phyloP scores from a whole-genome alignment of 2,888 invertebrate species.

The Apotomis betuletana region DNA sequence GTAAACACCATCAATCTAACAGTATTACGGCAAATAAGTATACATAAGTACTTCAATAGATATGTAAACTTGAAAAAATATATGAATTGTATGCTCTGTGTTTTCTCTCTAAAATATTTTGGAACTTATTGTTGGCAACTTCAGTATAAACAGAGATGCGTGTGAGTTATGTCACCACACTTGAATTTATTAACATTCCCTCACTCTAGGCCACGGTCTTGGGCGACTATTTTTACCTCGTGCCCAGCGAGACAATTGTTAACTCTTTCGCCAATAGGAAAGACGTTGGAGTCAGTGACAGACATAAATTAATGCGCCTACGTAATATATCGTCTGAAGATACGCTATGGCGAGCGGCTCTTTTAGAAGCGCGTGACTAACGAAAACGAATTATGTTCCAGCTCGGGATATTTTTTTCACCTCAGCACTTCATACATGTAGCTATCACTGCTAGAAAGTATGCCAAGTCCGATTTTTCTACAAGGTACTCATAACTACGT shows the following conservation, averaged over 20 bases:
- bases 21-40: too few species aligned
- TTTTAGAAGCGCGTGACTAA: slow-evolving; percentile 37
- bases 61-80: not conserved
- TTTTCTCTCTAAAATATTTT: slow-evolving; percentile 1
- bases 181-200: slow-evolving; percentile 59
- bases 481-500: too few species aligned
- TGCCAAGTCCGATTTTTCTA: too few species aligned
- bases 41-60: too few species aligned
- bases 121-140: slow-evolving; percentile 14
- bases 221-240: slow-evolving; percentile 64
- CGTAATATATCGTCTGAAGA: slow-evolving; percentile 56
- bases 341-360: slow-evolving; percentile 32
- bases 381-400: slow-evolving; percentile 31
- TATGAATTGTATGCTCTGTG: not conserved
- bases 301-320: slow-evolving; percentile 61
- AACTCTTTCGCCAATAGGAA: slow-evolving; percentile 72
- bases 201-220: slow-evolving; percentile 61
- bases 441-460: too few species aligned
- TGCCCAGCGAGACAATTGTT: slow-evolving; percentile 65
- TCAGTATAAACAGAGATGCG: slow-evolving; percentile 48
- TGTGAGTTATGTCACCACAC: slow-evolving; percentile 56
- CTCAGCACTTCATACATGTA: too few species aligned
- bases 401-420: not conserved
- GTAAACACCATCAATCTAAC: too few species aligned
- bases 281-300: slow-evolving; percentile 65